These are phyloP conservation scores for Neoarius graeffei DNA, from an alignment of 2,113 vertebrate species.

Conservation along the genomic window DNA sequence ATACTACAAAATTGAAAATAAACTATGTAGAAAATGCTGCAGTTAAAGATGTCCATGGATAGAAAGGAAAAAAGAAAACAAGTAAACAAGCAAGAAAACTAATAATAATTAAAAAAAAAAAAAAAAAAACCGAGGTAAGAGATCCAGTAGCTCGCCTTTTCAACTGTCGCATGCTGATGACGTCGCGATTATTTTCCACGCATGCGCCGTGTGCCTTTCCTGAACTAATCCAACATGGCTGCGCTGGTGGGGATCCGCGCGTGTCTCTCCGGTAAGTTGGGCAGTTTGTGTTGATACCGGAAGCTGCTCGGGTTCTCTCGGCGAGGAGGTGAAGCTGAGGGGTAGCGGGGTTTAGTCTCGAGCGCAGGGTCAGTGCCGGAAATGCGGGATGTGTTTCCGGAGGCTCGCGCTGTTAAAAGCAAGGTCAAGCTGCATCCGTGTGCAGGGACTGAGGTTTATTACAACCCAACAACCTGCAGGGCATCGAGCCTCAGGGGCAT, in stretches of 20 bases:
- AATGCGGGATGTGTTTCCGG: background rate
- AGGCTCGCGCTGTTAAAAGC: background rate
- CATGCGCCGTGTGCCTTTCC: slow-evolving; percentile 45
- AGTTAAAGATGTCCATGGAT: too few species aligned
- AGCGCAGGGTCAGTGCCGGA: background rate
- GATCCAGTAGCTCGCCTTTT: background rate
- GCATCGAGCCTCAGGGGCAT: background rate
- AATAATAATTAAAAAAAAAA: background rate
- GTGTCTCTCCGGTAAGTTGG: slow-evolving; percentile 70
- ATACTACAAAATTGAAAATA: too few species aligned
- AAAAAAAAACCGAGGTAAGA: background rate
- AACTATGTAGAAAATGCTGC: too few species aligned
- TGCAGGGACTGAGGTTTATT: background rate
- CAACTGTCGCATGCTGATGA: background rate
- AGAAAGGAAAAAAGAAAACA: too few species aligned
- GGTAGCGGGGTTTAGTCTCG: background rate
- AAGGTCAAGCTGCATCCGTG: slow-evolving; percentile 21
- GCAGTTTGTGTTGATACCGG: background rate
- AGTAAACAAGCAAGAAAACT: background rate
- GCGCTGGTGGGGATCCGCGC: slow-evolving; percentile 73
- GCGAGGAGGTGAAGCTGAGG: background rate
- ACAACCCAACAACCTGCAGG: too few species aligned
- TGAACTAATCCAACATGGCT: slow-evolving; percentile 69
- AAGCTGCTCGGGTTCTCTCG: background rate
- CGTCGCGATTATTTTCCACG: slow-evolving; percentile 29